Base-by-base conservation (phyloP, 2,113 vertebrate species). In the Romanogobio albipinnatus region DNA sequence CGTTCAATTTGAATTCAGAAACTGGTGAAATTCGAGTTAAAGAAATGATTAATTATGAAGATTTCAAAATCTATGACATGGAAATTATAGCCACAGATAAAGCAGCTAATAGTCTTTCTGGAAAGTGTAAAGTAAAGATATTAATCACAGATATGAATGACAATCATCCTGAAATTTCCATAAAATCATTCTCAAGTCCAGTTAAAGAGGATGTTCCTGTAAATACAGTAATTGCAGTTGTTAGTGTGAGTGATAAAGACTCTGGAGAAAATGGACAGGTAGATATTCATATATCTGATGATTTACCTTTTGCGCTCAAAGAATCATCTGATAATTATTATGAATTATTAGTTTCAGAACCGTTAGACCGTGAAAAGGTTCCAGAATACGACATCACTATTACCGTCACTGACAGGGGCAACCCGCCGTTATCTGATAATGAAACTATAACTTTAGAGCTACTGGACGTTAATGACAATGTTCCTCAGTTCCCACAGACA, bases 21-120 rank as follows among this genome's bases (percentile, higher is more conserved):
- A 92, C 77, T 29, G 94, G 94, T 1, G 94, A 96, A 88, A 86
- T 95, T 1, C 89, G 83, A 88, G 93, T 93, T 6, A 92, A 90
- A 53, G 92, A 89, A 7, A 81, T 86, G 19, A 70, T 95, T 13
- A 93, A 95, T 89, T 94, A 91, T 61, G 94, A 95, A 75, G 90
- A 92, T 64, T 85, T 66, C 0, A 91, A 79, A 33, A 88, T 85
- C 3, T 94, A 94, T 66, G 90, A 94, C 53, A 92, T 94, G 85
- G 91, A 91, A 39, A 85, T 94, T 1, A 83, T 88, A 79, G 93
- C 92, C 0, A 89, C 83, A 24, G 93, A 95, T 36, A 91, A 91
- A 45, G 93, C 90, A 19, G 3, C 5, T 0, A 79, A 87, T 80
- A 59, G 84, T 13, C 80, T 90, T 0, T 87, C 87, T 3, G 85